Percentiles rank a stretch among this genome's conserved stretches.
These are phyloP conservation scores for Oxyteleia sp. DNA, from an alignment of 2,888 invertebrate species.

Conservation along the genomic window DNA sequence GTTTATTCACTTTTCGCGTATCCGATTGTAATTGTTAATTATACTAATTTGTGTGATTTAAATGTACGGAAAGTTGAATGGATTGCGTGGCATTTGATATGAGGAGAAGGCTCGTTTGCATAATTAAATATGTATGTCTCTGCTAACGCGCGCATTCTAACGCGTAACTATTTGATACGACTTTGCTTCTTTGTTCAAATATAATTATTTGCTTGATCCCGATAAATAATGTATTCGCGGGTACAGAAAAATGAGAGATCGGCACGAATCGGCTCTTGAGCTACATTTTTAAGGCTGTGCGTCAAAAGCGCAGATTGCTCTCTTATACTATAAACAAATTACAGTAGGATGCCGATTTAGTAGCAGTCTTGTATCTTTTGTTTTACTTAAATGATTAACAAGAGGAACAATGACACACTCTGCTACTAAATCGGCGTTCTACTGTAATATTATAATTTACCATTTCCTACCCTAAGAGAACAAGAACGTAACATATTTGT, in stretches of 20 bases:
- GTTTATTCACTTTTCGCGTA: constrained; percentile 1
- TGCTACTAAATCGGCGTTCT: no score
- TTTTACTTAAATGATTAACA: no score
- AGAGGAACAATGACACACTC: no score
- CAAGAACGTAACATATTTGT: no score
- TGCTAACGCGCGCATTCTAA: constrained; percentile 20
- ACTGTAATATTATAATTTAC: no score
- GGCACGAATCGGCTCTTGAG: constrained; percentile 12
- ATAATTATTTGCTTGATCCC: constrained; percentile 44
- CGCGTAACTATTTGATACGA: constrained; percentile 13
- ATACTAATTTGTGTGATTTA: constrained; percentile 24
- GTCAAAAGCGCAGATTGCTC: no score
- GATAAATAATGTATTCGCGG: constrained; percentile 45
- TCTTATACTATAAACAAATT: no score
- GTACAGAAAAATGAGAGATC: background rate
- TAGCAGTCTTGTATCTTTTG: no score
- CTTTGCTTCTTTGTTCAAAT: constrained; percentile 27
- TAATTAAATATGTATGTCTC: constrained; percentile 50
- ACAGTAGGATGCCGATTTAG: no score
- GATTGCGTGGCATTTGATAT: constrained; percentile 15
- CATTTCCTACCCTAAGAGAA: no score
- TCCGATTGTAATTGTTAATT: constrained; percentile 21
- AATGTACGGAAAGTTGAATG: constrained; percentile 13
- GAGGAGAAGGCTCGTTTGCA: constrained; percentile 39
- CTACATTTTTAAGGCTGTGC: no score